Percentiles rank a stretch among this genome's conserved stretches.
These are phyloP conservation scores for Gouania willdenowi DNA, from an alignment of 2,797 vertebrate species.

Conservation along the genomic window DNA sequence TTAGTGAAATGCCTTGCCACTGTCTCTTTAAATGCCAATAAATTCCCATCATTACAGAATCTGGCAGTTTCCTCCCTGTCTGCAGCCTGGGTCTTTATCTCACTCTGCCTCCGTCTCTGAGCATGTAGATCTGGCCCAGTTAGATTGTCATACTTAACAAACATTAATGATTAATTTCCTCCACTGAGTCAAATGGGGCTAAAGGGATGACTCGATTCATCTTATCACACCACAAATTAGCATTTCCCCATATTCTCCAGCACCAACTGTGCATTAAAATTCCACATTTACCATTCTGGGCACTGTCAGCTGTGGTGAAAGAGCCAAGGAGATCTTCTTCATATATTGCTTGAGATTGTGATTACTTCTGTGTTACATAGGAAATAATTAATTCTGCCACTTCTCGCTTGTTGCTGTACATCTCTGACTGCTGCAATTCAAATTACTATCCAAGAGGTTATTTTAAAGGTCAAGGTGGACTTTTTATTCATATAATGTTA, in stretches of 20 bases:
- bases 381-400: constrained; percentile 74
- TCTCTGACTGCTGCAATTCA: constrained; percentile 45
- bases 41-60: constrained; percentile 84
- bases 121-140: constrained; percentile 82
- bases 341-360: constrained; percentile 59
- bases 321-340: constrained; percentile 65
- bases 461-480: constrained; percentile 57
- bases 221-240: constrained; percentile 81
- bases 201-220: constrained; percentile 84
- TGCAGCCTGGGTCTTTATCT: constrained; percentile 78
- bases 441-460: constrained; percentile 57
- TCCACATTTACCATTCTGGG: constrained; percentile 73
- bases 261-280: constrained; percentile 78
- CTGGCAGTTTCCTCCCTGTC: constrained; percentile 80
- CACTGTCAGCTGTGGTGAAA: constrained; percentile 69
- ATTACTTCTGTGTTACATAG: constrained; percentile 69
- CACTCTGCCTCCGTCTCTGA: constrained; percentile 76
- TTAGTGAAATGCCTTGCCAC: constrained; percentile 77
- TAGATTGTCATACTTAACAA: constrained; percentile 86
- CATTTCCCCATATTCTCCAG: constrained; percentile 79
- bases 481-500: no score
- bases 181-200: constrained; percentile 81
- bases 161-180: constrained; percentile 86
- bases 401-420: constrained; percentile 56
- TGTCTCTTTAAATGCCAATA: constrained; percentile 82